phyloP scores from a whole-genome alignment of 1,140 invertebrate species.

The Conus betulinus region DNA sequence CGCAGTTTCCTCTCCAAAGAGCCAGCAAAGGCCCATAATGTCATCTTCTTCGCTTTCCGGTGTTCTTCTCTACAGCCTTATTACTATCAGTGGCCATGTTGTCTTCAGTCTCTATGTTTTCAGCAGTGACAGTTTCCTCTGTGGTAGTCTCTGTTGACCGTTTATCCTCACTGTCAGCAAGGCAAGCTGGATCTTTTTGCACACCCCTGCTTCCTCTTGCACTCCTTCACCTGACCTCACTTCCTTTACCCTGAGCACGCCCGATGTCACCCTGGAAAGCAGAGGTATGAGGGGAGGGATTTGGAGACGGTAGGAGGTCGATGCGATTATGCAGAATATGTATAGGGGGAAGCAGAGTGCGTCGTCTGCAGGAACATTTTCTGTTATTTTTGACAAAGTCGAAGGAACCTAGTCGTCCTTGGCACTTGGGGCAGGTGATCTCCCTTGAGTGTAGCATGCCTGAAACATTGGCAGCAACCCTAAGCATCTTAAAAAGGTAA shows the following conservation, averaged over 20 bases:
- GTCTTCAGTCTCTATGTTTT: no score
- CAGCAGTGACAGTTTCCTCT: no score
- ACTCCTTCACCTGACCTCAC: neutral
- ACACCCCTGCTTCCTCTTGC: neutral
- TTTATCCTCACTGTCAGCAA: no score
- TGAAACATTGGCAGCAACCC: neutral
- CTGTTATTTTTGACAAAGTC: neutral
- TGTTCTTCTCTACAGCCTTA: neutral
- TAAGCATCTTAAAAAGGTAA: neutral
- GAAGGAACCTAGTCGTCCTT: conserved; percentile 1
- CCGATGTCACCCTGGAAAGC: neutral
- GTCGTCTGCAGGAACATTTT: neutral
- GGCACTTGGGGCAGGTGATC: conserved; percentile 21
- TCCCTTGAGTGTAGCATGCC: neutral
- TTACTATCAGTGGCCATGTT: neutral
- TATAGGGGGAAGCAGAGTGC: neutral
- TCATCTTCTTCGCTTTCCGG: no score
- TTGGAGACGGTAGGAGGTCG: neutral
- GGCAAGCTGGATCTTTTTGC: no score
- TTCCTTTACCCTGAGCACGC: no score
- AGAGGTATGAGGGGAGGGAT: neutral
- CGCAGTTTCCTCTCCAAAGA: neutral
- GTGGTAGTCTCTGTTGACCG: no score
- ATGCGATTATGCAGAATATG: neutral
- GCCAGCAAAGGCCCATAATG: neutral